Conservation (phyloP, 2,888 invertebrate species). For the Cartodere bifasciata region DNA sequence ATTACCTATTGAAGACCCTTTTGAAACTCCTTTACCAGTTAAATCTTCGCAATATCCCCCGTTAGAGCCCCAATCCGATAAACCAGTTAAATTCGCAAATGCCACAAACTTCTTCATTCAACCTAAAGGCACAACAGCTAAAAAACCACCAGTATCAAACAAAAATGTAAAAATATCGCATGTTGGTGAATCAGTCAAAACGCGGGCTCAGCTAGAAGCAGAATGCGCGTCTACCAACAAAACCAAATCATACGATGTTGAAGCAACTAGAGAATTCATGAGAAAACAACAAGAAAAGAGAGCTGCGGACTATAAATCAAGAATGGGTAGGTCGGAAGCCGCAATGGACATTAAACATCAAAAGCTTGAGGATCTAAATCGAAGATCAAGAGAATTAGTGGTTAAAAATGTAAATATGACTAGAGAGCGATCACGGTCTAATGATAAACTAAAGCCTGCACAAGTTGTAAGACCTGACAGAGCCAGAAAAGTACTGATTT, state of each 20-base stretch:
- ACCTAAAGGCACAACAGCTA: conserved; percentile 9
- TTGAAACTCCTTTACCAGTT: too few species aligned
- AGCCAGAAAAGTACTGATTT: too few species aligned
- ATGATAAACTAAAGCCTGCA: too few species aligned
- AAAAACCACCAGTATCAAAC: conserved; percentile 2
- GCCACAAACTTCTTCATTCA: conserved; percentile 1
- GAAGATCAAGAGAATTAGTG: conserved; percentile 34
- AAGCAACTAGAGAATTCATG: conserved; percentile 42
- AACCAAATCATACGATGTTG: conserved; percentile 34
- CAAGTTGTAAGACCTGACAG: too few species aligned
- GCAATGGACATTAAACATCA: conserved; percentile 33
- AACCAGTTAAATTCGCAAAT: background rate
- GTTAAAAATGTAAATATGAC: conserved; percentile 31
- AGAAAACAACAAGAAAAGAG: conserved; percentile 41
- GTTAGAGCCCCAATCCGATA: too few species aligned
- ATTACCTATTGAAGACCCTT: too few species aligned
- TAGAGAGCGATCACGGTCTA: too few species aligned
- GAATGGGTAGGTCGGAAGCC: conserved; percentile 21
- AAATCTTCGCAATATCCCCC: too few species aligned
- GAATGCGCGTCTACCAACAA: conserved; percentile 13
- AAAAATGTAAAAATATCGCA: background rate
- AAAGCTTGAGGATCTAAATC: conserved; percentile 35
- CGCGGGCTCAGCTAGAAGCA: conserved; percentile 5
- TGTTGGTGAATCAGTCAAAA: conserved; percentile 5
- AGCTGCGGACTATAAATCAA: conserved; percentile 29